Conservation (phyloP, 2,113 vertebrate genomes). For the Paedocypris sp. region DNA sequence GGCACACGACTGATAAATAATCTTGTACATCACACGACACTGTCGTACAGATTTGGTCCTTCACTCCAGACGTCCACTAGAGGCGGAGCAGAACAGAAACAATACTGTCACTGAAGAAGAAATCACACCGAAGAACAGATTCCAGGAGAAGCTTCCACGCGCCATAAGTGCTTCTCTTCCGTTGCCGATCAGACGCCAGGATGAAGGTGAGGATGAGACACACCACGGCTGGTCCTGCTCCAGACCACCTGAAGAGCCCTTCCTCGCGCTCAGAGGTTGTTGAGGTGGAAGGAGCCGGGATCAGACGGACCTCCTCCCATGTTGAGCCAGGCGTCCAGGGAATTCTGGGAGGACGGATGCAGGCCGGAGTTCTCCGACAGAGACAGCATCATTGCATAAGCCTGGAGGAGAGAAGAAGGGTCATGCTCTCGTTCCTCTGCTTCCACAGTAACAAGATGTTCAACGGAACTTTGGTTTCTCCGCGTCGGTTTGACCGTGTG, state of each 20-base stretch:
- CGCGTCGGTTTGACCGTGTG: too few species aligned
- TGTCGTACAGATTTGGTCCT: constrained; percentile 87
- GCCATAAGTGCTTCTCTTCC: too few species aligned
- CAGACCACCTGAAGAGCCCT: too few species aligned
- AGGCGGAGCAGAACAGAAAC: constrained; percentile 65
- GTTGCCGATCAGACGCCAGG: too few species aligned
- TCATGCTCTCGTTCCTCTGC: neutral
- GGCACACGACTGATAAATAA: constrained; percentile 76
- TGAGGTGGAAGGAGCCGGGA: constrained; percentile 87
- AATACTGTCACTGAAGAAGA: constrained; percentile 85
- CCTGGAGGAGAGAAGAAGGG: constrained; percentile 53
- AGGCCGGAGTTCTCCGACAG: constrained; percentile 91
- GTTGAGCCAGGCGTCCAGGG: constrained; percentile 96
- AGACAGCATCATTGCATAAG: constrained; percentile 99
- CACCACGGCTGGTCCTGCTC: too few species aligned
- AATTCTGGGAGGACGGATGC: constrained; percentile 85
- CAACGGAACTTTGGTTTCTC: too few species aligned
- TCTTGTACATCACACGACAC: constrained; percentile 70
- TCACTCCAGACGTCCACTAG: constrained; percentile 88
- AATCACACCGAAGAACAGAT: constrained; percentile 66
- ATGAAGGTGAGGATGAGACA: too few species aligned
- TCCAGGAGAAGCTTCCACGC: constrained; percentile 57
- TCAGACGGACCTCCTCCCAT: constrained; percentile 83
- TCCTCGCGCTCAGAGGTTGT: constrained; percentile 90
- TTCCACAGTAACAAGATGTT: neutral